Base-by-base conservation (phyloP, 2,113 vertebrate genomes). In the Epinephelus lanceolatus region DNA sequence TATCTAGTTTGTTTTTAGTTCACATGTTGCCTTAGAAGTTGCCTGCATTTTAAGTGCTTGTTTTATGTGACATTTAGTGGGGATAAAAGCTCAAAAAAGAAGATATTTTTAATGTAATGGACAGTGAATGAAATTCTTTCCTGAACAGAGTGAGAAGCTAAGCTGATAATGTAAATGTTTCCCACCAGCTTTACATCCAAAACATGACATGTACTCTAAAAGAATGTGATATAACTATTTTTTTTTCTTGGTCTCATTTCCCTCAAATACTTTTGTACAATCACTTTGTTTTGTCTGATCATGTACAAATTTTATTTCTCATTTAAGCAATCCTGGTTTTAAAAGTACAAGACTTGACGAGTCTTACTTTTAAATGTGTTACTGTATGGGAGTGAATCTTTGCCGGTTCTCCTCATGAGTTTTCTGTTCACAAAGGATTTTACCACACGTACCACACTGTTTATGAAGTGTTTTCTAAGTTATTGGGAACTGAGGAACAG, bases 21-120 rank as follows among this genome's bases (percentile, higher is more conserved):
- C 95, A 96, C 95, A 92, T 92, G 94, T 92, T 95, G 95, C 95
- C 94, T 96, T 95, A 94, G 93, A 85, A 88, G 86, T 92, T 81
- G 92, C 91, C 93, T 94, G 93, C 89, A 90, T 94, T 94, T 94
- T 87, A 93, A 94, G 88, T 89, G 91, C 89, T 94, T 93, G 83
- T 90, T 89, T 91, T 90, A 90, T 82, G 90, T 93, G 85, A 90
- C 74, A 72, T 88, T 55, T 87, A 75, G 74, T 77, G 53, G 55
- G 68, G 80, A 71, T 61, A 82, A 69, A 82, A 52, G 70, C 67
- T 63, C 7, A 33, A 67, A 62, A 61, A 66, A 74, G 56, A 51
- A 49, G 21, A 45, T 85, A 59, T 82, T 80, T 86, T 83, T 84
- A 73, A 74, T 80, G 85, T 81, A 45, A 59, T 55, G 81, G 65